Conservation (phyloP, 2,797 vertebrate species). For the Hapalemur alaotrensis region DNA sequence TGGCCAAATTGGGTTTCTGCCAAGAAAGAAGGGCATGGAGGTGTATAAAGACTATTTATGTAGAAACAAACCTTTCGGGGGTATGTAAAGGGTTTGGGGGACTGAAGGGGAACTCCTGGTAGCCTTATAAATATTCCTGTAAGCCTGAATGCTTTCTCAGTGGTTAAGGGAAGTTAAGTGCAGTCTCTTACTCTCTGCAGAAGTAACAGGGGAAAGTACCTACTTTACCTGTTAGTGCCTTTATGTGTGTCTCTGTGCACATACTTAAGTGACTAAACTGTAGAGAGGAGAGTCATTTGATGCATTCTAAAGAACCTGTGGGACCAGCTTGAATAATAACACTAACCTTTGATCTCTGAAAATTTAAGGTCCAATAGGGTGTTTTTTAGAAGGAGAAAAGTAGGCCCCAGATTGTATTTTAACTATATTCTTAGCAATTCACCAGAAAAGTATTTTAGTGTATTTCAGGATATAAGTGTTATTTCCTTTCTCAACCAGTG, state of each 20-base stretch:
- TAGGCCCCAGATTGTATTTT: not conserved
- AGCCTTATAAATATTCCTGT: constrained; percentile 53
- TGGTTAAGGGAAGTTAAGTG: constrained; percentile 21
- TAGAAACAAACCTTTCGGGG: constrained; percentile 40
- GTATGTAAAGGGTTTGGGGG: constrained; percentile 36
- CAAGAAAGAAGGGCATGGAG: constrained; percentile 29
- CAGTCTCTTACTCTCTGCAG: not conserved
- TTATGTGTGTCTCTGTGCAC: not conserved
- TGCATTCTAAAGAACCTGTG: constrained; percentile 1
- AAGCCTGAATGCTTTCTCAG: constrained; percentile 49
- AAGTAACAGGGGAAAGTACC: constrained; percentile 70
- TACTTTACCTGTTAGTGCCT: constrained; percentile 10
- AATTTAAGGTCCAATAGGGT: not conserved
- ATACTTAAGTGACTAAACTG: not conserved
- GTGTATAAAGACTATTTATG: constrained; percentile 30
- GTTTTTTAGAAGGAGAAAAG: not conserved
- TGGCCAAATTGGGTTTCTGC: constrained; percentile 35
- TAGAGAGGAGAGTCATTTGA: not conserved
- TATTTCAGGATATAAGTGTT: constrained; percentile 47
- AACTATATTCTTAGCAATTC: constrained; percentile 20
- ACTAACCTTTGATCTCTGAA: constrained; percentile 16
- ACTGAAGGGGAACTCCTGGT: constrained; percentile 67
- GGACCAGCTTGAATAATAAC: not conserved
- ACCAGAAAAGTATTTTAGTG: not conserved
- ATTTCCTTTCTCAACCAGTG: constrained; percentile 46